Conservation (phyloP, 2,888 invertebrate species). For the Erebia palarica region DNA sequence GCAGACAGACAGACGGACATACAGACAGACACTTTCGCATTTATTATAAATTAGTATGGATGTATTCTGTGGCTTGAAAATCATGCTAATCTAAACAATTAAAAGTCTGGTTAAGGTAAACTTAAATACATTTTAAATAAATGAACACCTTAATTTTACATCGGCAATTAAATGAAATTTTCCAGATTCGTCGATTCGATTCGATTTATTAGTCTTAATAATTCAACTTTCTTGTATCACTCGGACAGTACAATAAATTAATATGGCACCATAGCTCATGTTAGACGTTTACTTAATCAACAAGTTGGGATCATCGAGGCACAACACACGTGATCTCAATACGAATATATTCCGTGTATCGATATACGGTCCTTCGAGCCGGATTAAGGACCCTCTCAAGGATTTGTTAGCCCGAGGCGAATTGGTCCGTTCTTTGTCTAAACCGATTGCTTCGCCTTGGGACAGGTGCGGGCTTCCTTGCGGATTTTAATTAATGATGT, state of each 20-base stretch:
- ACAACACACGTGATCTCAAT: conserved; percentile 40
- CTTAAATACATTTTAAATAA: no score
- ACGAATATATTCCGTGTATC: conserved; percentile 57
- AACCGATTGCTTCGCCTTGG: conserved; percentile 65
- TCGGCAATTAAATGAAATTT: no score
- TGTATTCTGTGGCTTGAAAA: no score
- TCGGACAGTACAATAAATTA: conserved; percentile 4
- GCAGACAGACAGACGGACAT: no score
- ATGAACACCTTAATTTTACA: no score
- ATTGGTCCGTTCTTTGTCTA: conserved; percentile 64
- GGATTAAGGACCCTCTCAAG: conserved; percentile 69
- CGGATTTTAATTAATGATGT: conserved; percentile 79
- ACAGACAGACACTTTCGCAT: no score
- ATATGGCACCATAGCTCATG: background rate
- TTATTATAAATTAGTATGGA: no score
- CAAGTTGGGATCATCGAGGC: conserved; percentile 34
- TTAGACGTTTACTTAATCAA: conserved; percentile 24
- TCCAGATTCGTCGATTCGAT: background rate
- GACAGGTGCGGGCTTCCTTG: conserved; percentile 74
- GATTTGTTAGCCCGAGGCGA: conserved; percentile 68
- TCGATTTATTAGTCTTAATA: background rate
- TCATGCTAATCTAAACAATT: no score
- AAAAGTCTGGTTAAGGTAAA: no score
- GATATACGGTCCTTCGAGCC: conserved; percentile 64
- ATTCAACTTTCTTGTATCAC: background rate